Percentiles rank a stretch among this genome's conserved stretches.
Evolutionary conservation across 2,797 vertebrate genomes (phyloP).

Genomic region (Tamandua tetradactyla): DNA sequence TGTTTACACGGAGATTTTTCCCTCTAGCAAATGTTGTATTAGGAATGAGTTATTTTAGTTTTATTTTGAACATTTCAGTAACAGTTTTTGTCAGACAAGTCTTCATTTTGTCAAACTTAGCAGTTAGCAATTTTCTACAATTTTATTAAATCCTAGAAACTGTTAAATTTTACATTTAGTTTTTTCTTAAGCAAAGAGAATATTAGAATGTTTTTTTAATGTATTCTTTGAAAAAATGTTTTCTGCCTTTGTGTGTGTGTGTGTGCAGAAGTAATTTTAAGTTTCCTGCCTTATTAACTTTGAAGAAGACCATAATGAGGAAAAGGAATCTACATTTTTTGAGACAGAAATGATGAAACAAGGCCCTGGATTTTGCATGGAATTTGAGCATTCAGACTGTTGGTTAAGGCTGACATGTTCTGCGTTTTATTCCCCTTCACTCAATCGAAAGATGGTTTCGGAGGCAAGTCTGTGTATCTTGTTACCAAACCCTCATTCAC

Average conservation of each 20-base stretch:
- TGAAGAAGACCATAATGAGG: background rate
- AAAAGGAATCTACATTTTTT: background rate
- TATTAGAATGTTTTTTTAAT: conserved; percentile 39
- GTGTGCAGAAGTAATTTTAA: background rate
- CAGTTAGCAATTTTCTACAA: background rate
- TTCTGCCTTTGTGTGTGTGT: background rate
- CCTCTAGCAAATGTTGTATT: background rate
- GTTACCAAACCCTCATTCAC: background rate
- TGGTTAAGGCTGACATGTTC: background rate
- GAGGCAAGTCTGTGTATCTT: background rate
- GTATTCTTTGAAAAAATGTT: conserved; percentile 23
- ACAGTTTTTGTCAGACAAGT: background rate
- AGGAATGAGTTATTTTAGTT: background rate
- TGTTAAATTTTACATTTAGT: background rate
- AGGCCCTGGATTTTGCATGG: conserved; percentile 12
- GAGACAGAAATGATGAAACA: background rate
- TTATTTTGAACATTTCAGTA: conserved; percentile 31
- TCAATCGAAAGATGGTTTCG: background rate
- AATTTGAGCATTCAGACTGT: background rate
- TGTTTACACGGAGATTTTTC: background rate
- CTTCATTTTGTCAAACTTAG: conserved; percentile 1
- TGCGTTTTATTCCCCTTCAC: background rate
- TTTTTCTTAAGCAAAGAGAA: conserved; percentile 53
- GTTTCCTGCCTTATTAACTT: conserved; percentile 43
- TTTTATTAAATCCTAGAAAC: background rate